Evolutionary conservation across 2,888 invertebrate species (phyloP).

Genomic region (Gari tellinella): DNA sequence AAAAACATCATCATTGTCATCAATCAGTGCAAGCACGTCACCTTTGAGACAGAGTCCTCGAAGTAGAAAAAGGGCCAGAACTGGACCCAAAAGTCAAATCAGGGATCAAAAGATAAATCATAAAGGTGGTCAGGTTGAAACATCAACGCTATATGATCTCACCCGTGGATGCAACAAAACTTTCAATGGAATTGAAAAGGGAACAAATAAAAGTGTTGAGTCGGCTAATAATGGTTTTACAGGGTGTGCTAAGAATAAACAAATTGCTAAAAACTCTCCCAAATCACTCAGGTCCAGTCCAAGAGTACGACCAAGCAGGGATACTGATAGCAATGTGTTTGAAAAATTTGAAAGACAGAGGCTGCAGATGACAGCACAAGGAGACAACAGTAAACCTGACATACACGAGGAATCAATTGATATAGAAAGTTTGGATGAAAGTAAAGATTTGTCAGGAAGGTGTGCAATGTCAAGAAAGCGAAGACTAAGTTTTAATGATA

Average conservation of each 20-base stretch:
- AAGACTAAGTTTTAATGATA: constrained; percentile 47
- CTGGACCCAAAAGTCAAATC: too few species aligned
- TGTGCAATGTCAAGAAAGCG: constrained; percentile 32
- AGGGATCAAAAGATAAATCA: too few species aligned
- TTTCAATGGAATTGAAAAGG: too few species aligned
- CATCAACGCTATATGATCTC: too few species aligned
- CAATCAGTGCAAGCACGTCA: not conserved
- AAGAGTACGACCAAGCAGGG: not conserved
- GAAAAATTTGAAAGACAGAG: constrained; percentile 31
- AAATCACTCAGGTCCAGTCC: not conserved
- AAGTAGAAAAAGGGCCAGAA: constrained; percentile 9
- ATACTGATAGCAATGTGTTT: constrained; percentile 49
- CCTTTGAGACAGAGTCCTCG: constrained; percentile 38
- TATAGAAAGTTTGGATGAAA: too few species aligned
- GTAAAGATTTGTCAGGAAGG: too few species aligned
- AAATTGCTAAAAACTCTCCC: not conserved
- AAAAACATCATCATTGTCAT: constrained; percentile 15
- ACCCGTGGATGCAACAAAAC: not conserved
- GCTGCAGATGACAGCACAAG: too few species aligned
- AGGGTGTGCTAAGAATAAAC: too few species aligned
- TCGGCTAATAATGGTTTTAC: too few species aligned
- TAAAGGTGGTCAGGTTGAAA: too few species aligned
- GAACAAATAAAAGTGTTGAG: too few species aligned
- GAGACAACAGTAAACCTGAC: too few species aligned
- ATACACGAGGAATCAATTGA: not conserved